phyloP scores from a whole-genome alignment of 2,888 invertebrate genomes.

The Drosophila villosipedis region DNA sequence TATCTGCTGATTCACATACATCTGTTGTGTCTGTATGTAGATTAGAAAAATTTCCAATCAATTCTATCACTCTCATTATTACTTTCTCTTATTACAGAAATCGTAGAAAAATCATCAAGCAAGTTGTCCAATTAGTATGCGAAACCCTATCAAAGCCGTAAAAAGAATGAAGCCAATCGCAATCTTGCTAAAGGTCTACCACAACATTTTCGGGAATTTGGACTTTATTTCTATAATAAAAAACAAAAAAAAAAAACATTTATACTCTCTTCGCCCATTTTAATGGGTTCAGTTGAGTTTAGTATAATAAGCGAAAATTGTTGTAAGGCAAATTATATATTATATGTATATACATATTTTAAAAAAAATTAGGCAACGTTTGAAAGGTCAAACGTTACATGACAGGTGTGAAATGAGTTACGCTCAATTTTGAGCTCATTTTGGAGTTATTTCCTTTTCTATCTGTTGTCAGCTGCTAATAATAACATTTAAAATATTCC shows the following conservation, averaged over 20 bases:
- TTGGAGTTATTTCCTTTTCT: background rate
- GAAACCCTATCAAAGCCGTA: constrained; percentile 60
- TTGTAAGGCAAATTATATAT: background rate
- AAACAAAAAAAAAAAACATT: background rate
- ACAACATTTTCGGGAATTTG: constrained; percentile 8
- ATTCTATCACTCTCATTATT: constrained; percentile 22
- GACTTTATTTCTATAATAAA: constrained; percentile 1
- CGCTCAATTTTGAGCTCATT: constrained; percentile 6
- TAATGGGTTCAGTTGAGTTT: background rate
- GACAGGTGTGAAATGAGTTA: constrained; percentile 21
- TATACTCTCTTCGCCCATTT: background rate
- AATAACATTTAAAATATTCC: constrained; percentile 4
- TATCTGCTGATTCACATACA: background rate
- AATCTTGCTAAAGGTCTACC: background rate
- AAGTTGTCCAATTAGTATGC: constrained; percentile 53
- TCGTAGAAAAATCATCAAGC: constrained; percentile 53
- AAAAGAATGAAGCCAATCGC: constrained; percentile 50
- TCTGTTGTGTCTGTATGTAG: background rate
- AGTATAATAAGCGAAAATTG: background rate
- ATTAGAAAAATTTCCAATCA: constrained; percentile 37
- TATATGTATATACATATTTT: background rate
- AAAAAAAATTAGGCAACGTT: constrained; percentile 7
- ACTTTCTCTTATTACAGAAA: constrained; percentile 32
- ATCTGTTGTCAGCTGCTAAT: background rate
- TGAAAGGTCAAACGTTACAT: constrained; percentile 43